Percentiles rank a stretch among this genome's conserved stretches.
Evolutionary conservation across 2,113 vertebrate genomes (phyloP).

Genomic region (Corythaixoides concolor): DNA sequence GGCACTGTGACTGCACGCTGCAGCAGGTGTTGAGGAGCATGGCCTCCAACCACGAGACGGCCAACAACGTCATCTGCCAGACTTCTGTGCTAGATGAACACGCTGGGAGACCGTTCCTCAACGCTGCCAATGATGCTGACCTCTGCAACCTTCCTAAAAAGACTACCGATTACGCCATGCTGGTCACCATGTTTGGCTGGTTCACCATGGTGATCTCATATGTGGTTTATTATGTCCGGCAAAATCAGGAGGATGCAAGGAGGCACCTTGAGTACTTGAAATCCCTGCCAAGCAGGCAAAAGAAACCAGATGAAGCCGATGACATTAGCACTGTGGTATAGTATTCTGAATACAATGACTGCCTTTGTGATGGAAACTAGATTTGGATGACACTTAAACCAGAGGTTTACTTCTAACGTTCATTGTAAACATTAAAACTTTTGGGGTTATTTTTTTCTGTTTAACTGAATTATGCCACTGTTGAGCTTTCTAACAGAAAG

Average conservation of each 20-base stretch:
- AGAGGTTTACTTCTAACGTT: conserved; percentile 70
- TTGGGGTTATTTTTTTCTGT: background rate
- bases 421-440: conserved; percentile 77
- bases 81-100: conserved; percentile 91
- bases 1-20: conserved; percentile 97
- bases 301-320: conserved; percentile 93
- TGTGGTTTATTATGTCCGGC: conserved; percentile 96
- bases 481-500: conserved; percentile 71
- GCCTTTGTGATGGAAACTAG: background rate
- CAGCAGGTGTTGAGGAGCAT: conserved; percentile 95
- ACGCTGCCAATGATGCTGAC: conserved; percentile 86
- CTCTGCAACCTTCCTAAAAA: conserved; percentile 96
- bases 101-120: conserved; percentile 88
- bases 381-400: conserved; percentile 41
- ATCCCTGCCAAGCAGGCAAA: conserved; percentile 98
- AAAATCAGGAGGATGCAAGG: conserved; percentile 97
- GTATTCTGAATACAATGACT: conserved; percentile 44
- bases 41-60: conserved; percentile 92
- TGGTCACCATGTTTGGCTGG: conserved; percentile 99
- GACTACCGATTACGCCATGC: conserved; percentile 97
- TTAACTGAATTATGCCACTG: conserved; percentile 71
- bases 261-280: conserved; percentile 99
- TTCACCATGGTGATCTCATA: conserved; percentile 99
- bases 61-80: conserved; percentile 91
- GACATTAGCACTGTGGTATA: conserved; percentile 98